Percentiles rank a stretch among this genome's conserved stretches.
Conservation (phyloP, 2,113 vertebrate species). For the Herpetotheres cachinnans region DNA sequence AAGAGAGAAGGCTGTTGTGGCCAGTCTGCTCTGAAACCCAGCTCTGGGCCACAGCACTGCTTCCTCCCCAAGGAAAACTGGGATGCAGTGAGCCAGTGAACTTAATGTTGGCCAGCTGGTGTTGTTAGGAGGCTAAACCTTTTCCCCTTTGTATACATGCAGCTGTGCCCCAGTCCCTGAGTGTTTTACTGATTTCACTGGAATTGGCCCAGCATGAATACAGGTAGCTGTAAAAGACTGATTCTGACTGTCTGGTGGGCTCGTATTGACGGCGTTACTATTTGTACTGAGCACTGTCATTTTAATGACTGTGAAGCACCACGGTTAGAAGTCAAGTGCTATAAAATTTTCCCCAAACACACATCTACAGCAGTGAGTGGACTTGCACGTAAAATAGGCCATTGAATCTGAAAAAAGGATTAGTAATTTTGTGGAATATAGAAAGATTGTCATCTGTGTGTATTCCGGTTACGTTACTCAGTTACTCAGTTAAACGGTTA, state of each 20-base stretch:
- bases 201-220: neutral
- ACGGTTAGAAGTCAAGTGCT: neutral
- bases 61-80: neutral
- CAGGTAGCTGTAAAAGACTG: neutral
- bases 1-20: neutral
- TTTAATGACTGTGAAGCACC: neutral
- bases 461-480: neutral
- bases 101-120: neutral
- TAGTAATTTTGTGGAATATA: neutral
- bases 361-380: neutral
- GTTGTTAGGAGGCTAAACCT: accelerated
- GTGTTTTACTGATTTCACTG: neutral
- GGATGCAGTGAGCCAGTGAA: neutral
- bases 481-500: neutral
- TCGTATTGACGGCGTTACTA: accelerated
- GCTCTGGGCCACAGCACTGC: too few species aligned
- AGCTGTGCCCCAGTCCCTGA: neutral
- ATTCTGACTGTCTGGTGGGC: neutral
- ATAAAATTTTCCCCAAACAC: neutral
- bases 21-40: neutral
- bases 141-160: neutral
- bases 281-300: neutral
- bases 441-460: too few species aligned
- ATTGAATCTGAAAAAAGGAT: neutral
- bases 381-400: neutral